Evolutionary conservation across 2,113 vertebrate species (phyloP).

Genomic region (Vireo altiloquus): DNA sequence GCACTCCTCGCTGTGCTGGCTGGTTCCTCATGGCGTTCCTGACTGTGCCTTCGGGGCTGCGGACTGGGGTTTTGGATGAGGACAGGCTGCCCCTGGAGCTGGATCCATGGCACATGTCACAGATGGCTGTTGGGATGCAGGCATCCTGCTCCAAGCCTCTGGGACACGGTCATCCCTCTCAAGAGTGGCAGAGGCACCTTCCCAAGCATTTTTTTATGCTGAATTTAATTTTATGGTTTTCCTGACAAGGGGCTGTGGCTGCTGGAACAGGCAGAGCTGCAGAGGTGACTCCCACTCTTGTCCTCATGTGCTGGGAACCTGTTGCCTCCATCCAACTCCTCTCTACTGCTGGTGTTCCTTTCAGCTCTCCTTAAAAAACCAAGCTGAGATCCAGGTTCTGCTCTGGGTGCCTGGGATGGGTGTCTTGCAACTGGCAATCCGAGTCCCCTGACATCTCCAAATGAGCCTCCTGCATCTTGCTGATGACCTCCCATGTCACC

Average conservation of each 20-base stretch:
- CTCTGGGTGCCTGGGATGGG: rapidly evolving
- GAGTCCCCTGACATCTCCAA: neutral
- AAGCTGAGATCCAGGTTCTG: neutral
- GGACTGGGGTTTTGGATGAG: neutral
- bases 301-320: neutral
- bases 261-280: neutral
- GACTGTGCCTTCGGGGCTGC: rapidly evolving
- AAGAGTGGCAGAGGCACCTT: neutral
- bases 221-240: neutral
- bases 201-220: neutral
- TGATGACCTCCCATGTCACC: neutral
- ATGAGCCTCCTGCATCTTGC: neutral
- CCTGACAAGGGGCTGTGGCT: neutral
- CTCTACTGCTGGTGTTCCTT: neutral
- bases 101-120: rapidly evolving
- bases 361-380: neutral
- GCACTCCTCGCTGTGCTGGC: rapidly evolving
- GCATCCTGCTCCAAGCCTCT: neutral
- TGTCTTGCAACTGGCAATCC: neutral
- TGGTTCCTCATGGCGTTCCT: rapidly evolving
- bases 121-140: neutral
- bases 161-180: neutral
- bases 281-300: neutral
- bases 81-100: neutral
- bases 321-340: neutral